phyloP scores from a whole-genome alignment of 2,113 vertebrate genomes.

The Barnardius zonarius region DNA sequence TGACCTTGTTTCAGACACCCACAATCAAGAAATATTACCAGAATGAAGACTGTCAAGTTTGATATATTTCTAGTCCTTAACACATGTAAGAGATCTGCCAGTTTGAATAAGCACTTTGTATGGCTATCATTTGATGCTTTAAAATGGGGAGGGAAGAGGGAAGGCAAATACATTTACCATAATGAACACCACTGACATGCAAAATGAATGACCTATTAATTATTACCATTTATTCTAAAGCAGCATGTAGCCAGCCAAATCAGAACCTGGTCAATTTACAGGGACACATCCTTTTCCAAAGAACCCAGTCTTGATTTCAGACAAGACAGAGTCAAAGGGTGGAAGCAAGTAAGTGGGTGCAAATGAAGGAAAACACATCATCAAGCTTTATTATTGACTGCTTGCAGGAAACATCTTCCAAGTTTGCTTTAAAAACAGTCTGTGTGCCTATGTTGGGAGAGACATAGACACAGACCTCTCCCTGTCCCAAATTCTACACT shows the following conservation, averaged over 20 bases:
- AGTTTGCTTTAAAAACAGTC: not conserved
- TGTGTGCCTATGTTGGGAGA: not conserved
- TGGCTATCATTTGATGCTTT: not conserved
- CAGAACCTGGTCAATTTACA: not conserved
- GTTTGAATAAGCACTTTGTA: conserved; percentile 24
- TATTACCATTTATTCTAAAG: not conserved
- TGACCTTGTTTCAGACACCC: not conserved
- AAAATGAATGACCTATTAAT: conserved; percentile 36
- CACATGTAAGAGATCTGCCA: not conserved
- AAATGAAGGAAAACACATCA: not conserved
- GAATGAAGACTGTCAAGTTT: not conserved
- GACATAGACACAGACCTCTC: not conserved
- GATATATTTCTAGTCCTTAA: not conserved
- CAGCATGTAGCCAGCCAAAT: not conserved
- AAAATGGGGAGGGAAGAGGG: not conserved
- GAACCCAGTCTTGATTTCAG: not conserved
- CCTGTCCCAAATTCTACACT: not conserved
- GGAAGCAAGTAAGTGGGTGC: not conserved
- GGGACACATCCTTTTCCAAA: not conserved
- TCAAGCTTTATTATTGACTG: not conserved
- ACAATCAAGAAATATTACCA: not conserved
- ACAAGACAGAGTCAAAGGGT: not conserved
- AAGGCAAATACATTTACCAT: not conserved
- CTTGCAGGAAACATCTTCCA: not conserved
- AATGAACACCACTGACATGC: conserved; percentile 16